phyloP scores from a whole-genome alignment of 2,797 vertebrate genomes.

The Poecile montanus region DNA sequence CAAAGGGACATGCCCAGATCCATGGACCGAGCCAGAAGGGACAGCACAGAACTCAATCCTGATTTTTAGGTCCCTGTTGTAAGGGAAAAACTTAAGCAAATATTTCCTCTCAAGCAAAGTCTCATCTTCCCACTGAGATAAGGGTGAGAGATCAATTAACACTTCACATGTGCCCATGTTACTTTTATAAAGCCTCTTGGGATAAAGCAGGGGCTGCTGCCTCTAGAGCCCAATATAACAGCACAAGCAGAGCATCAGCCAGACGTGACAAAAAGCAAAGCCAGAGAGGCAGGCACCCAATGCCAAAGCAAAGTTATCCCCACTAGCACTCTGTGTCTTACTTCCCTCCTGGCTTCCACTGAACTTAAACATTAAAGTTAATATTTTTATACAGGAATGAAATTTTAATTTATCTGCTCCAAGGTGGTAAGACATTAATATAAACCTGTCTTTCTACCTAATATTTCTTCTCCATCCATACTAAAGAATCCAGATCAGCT shows the following conservation, averaged over 20 bases:
- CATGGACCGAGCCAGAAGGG: not conserved
- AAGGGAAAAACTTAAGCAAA: not conserved
- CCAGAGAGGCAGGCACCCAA: not conserved
- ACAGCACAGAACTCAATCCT: not conserved
- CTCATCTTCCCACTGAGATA: not conserved
- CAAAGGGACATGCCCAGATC: not conserved
- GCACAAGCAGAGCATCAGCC: not conserved
- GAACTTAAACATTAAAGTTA: not conserved
- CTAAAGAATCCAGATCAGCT: not conserved
- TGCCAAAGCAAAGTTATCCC: not conserved
- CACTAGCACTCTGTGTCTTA: fast-evolving
- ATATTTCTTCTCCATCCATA: not conserved
- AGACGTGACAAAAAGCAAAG: not conserved
- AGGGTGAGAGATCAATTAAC: not conserved
- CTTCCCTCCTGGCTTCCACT: not conserved
- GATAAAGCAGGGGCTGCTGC: not conserved
- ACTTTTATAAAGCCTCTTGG: not conserved
- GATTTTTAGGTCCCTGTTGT: not conserved
- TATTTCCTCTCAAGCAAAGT: not conserved
- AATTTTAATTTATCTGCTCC: not conserved
- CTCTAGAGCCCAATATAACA: not conserved
- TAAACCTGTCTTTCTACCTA: not conserved
- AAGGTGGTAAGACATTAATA: not conserved
- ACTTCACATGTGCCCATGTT: fast-evolving
- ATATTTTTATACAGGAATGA: not conserved